Percentiles rank a stretch among this genome's conserved stretches.
phyloP scores from a whole-genome alignment of 2,797 vertebrate genomes.

The Taeniopygia guttata region DNA sequence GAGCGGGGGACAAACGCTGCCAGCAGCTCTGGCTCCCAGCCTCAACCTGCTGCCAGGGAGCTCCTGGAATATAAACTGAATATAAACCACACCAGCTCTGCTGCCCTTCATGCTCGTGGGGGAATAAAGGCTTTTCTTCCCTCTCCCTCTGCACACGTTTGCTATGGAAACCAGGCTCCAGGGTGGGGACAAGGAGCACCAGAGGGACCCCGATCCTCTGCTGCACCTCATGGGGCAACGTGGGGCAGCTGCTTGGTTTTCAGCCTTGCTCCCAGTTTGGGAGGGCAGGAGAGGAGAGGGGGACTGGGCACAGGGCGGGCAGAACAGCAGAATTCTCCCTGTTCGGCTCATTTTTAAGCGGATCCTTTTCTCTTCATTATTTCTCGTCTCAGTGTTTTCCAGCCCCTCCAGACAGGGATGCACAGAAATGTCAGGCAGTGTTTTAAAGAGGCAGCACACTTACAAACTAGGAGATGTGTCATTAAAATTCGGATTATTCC shows the following conservation, averaged over 20 bases:
- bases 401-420: not conserved
- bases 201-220: not conserved
- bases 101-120: not conserved
- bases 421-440: not conserved
- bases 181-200: not conserved
- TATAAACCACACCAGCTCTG: not conserved
- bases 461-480: not conserved
- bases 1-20: not conserved
- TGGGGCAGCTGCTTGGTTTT: not conserved
- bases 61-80: not conserved
- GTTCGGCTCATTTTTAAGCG: not conserved
- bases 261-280: not conserved
- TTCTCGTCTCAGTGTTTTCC: not conserved
- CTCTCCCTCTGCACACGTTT: not conserved
- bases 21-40: not conserved
- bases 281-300: not conserved
- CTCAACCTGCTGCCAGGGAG: not conserved
- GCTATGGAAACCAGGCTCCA: slow-evolving; percentile 40
- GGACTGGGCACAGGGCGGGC: not conserved
- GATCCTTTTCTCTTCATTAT: not conserved
- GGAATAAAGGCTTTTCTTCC: slow-evolving; percentile 9
- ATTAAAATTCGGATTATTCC: not conserved
- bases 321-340: not conserved
- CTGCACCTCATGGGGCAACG: fast-evolving
- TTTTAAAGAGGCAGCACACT: not conserved